Evolutionary conservation across 2,113 vertebrate genomes (phyloP).

Genomic region (Okapia johnstoni): DNA sequence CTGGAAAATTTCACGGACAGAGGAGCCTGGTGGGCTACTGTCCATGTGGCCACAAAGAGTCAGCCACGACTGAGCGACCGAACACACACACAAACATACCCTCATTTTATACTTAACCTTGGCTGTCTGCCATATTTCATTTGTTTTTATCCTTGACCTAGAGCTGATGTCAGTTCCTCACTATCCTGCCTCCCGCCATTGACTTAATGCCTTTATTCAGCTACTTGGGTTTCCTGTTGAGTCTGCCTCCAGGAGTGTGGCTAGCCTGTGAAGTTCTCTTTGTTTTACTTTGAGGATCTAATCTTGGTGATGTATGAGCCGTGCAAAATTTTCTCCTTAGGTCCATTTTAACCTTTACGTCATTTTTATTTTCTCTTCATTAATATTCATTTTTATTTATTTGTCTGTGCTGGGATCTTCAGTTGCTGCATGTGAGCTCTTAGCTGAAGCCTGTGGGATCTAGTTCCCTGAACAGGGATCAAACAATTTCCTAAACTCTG

Average conservation of each 20-base stretch:
- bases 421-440: not conserved
- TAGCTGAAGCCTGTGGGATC: not conserved
- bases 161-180: not conserved
- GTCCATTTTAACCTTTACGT: not conserved
- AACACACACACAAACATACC: not conserved
- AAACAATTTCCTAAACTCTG: not conserved
- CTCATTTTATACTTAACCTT: not conserved
- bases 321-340: not conserved
- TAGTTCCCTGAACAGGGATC: not conserved
- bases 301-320: not conserved
- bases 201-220: not conserved
- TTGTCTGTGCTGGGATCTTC: not conserved
- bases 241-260: not conserved
- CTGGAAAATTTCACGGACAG: not conserved
- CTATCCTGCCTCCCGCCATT: not conserved
- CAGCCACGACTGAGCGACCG: rapidly evolving
- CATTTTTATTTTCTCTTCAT: not conserved
- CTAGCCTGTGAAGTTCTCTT: not conserved
- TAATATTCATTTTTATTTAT: not conserved
- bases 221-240: not conserved
- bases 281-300: not conserved
- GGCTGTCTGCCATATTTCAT: not conserved
- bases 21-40: not conserved
- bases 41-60: not conserved
- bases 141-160: constrained; percentile 8